phyloP scores from a whole-genome alignment of 2,113 vertebrate species.

The Dipodomys spectabilis region DNA sequence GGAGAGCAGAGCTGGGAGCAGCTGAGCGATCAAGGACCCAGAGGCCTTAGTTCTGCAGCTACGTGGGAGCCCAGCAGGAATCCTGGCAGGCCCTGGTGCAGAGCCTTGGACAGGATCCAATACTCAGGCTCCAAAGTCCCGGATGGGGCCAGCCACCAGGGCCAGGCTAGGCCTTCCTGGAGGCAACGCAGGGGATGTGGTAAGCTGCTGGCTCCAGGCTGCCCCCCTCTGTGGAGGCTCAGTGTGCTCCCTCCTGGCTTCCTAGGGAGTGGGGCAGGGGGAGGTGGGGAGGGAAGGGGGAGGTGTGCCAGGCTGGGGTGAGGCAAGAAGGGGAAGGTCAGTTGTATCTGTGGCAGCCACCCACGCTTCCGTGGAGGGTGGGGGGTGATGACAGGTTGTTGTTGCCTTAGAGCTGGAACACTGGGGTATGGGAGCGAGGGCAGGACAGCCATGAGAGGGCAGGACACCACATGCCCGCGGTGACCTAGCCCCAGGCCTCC shows the following conservation, averaged over 20 bases:
- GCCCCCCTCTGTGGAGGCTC: not conserved
- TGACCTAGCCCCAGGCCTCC: not conserved
- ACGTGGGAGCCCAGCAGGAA: not conserved
- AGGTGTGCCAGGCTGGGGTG: not conserved
- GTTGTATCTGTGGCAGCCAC: not conserved
- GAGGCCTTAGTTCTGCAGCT: not conserved
- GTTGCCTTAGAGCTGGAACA: not conserved
- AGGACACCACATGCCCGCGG: not conserved
- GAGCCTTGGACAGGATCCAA: not conserved
- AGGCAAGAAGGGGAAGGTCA: too few relatives aligned
- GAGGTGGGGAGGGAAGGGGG: not conserved
- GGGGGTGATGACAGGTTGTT: not conserved
- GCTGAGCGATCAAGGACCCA: not conserved
- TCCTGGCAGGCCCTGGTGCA: not conserved
- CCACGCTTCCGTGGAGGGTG: not conserved
- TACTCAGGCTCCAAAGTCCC: not conserved
- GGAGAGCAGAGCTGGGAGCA: too few relatives aligned
- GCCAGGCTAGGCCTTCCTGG: not conserved
- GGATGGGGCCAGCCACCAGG: not conserved
- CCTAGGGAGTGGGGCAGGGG: not conserved
- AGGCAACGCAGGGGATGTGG: accelerated
- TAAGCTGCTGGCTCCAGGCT: accelerated
- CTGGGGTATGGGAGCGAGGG: not conserved
- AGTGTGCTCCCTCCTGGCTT: not conserved
- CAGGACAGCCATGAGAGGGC: not conserved